Base-by-base conservation (phyloP, 2,797 vertebrate species). In the Melanotaenia pygmaea region DNA sequence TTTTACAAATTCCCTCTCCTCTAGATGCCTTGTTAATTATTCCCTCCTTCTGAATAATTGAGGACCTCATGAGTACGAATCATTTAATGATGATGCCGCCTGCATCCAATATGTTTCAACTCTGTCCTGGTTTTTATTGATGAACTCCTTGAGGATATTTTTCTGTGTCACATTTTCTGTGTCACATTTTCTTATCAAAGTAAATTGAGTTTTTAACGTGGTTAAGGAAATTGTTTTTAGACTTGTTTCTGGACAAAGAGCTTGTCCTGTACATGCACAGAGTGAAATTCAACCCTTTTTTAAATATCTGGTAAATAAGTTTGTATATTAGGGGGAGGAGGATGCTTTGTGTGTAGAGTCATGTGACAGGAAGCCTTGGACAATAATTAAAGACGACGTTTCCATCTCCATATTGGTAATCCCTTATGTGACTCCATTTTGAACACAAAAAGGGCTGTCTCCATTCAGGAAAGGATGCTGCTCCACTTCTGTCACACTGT, bases 11-110 rank as follows among this genome's bases (percentile, higher is more conserved):
- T 80, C 74, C 72, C 72, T 84, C 79, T 83, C 76, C 81, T 86
- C 78, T 83, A 83, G 82, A 88, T 86, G 84, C 81, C 72, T 85
- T 72, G 80, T 86, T 91, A 90, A 91, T 93, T 88, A 91, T 89
- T 89, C 80, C 74, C 67, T 30, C 75, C 77, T 63, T 87, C 72
- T 92, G 88, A 90, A 92, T 92, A 87, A 93, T 93, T 90, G 76
- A 93, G 80, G 59, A 78, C 84, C 82, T 84, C 76, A 30, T 87
- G 87, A 86, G 86, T 88, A 88, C 86, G 84, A 92, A 89, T 90
- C 87, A 85, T 92, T 89, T 86, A 86, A 83, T 68, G 72, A 74
- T 58, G 69, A 72, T 20, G 26, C 74, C 16, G 68, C 64, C 60
- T 72, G 72, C 75, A 68, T 82, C 76, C 80, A n/a, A 59, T 69